Evolutionary conservation across 2,888 invertebrate species (phyloP).

Genomic region (Trypoxylon attenuatum): DNA sequence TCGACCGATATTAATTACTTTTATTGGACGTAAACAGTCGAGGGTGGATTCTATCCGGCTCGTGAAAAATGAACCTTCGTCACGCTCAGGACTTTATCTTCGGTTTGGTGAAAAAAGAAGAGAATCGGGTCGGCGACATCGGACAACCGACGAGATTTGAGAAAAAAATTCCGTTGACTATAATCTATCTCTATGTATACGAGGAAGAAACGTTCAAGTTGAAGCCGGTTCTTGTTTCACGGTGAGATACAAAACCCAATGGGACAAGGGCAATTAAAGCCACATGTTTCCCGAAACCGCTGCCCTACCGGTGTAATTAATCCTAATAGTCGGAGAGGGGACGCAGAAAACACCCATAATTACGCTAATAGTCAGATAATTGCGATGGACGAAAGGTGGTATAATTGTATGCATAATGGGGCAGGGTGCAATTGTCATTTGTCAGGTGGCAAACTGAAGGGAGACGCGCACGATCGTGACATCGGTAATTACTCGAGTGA

Average conservation of each 20-base stretch:
- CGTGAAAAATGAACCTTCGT: neutral
- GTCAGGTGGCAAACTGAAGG: slow-evolving; percentile 3
- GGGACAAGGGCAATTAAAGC: neutral
- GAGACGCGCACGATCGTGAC: neutral
- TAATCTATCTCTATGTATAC: too few relatives aligned
- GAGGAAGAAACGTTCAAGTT: neutral
- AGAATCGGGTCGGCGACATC: neutral
- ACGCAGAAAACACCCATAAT: neutral
- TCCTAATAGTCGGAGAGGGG: neutral
- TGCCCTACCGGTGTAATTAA: neutral
- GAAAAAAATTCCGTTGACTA: too few relatives aligned
- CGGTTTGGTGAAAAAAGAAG: neutral
- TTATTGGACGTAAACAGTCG: neutral
- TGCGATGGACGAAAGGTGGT: slow-evolving; percentile 5
- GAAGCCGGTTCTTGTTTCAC: neutral
- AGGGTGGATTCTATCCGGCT: neutral
- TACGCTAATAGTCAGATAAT: slow-evolving; percentile 4
- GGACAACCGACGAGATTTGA: too few relatives aligned
- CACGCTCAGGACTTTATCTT: neutral
- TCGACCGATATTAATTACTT: neutral
- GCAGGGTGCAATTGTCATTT: slow-evolving; percentile 11
- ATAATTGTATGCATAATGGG: slow-evolving; percentile 10
- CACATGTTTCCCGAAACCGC: neutral
- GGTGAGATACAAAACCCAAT: neutral
- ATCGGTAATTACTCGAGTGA: slow-evolving; percentile 34